A percentile compares a stretch with the other conserved stretches of the same genome.
phyloP scores from a whole-genome alignment of 2,113 vertebrate genomes.

The Erpornis zantholeuca region DNA sequence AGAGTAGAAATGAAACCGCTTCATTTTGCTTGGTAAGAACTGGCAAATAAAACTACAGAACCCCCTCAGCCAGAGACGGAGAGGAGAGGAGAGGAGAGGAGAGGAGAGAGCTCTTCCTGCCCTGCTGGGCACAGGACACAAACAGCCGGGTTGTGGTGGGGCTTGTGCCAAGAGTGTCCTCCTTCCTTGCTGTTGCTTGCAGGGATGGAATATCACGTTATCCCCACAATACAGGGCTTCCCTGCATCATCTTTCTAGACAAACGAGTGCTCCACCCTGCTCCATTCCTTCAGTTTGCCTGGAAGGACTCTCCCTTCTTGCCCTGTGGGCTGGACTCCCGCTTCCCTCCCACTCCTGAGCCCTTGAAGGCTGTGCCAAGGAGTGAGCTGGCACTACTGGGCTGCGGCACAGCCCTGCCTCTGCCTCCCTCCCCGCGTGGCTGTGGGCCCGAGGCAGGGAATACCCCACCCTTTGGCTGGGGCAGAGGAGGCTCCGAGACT shows the following conservation, averaged over 20 bases:
- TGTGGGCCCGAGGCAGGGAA: background rate
- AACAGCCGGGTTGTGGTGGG: background rate
- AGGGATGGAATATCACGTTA: background rate
- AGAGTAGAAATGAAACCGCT: background rate
- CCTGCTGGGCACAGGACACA: background rate
- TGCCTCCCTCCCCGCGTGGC: background rate
- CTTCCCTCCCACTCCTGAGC: background rate
- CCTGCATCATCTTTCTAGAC: background rate
- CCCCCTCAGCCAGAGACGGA: background rate
- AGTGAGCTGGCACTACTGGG: background rate
- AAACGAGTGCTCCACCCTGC: background rate
- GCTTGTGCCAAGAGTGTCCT: background rate
- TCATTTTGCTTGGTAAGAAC: background rate
- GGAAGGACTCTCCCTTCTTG: background rate
- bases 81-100: background rate
- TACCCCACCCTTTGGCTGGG: constrained; percentile 17
- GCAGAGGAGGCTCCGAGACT: background rate
- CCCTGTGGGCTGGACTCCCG: background rate
- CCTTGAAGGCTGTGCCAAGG: constrained; percentile 40
- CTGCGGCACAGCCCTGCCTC: background rate
- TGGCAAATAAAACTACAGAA: background rate
- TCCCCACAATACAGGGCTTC: background rate
- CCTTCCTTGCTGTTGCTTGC: background rate
- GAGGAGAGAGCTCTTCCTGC: background rate
- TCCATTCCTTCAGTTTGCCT: background rate